Percentiles rank a stretch among this genome's conserved stretches.
Conservation (phyloP, 2,888 invertebrate genomes). For the Troides oblongomaculatus region DNA sequence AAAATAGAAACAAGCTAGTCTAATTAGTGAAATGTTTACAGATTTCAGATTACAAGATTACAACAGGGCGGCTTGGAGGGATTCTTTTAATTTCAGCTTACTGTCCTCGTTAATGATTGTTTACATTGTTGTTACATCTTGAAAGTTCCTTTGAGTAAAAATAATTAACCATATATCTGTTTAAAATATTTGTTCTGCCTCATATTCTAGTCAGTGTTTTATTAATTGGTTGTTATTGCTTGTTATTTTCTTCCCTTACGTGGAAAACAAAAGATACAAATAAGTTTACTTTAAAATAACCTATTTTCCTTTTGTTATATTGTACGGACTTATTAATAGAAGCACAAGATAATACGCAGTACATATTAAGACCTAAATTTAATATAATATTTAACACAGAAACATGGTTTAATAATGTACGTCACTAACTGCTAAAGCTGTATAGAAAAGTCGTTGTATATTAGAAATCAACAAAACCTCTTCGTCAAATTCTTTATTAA, state of each 20-base stretch:
- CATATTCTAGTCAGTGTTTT: neutral
- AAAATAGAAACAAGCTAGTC: conserved; percentile 15
- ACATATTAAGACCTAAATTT: too few relatives aligned
- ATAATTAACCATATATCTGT: conserved; percentile 4
- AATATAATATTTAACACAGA: neutral
- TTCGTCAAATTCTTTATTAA: neutral
- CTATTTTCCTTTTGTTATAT: neutral
- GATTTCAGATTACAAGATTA: conserved; percentile 78
- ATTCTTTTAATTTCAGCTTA: conserved; percentile 48
- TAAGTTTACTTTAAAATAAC: neutral
- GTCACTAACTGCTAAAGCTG: neutral
- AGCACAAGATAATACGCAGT: too few relatives aligned
- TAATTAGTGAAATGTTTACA: conserved; percentile 61
- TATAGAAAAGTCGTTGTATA: neutral
- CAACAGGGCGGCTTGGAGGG: conserved; percentile 56
- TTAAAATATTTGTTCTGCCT: conserved; percentile 15
- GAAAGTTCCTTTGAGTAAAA: conserved; percentile 22
- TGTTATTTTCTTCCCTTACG: neutral
- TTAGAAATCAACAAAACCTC: neutral
- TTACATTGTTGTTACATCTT: conserved; percentile 14
- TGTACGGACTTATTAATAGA: neutral
- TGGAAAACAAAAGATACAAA: neutral
- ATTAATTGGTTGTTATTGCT: neutral
- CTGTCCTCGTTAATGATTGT: conserved; percentile 56
- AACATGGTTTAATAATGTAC: neutral